phyloP scores from a whole-genome alignment of 2,113 vertebrate species.

The Zosterops borbonicus region DNA sequence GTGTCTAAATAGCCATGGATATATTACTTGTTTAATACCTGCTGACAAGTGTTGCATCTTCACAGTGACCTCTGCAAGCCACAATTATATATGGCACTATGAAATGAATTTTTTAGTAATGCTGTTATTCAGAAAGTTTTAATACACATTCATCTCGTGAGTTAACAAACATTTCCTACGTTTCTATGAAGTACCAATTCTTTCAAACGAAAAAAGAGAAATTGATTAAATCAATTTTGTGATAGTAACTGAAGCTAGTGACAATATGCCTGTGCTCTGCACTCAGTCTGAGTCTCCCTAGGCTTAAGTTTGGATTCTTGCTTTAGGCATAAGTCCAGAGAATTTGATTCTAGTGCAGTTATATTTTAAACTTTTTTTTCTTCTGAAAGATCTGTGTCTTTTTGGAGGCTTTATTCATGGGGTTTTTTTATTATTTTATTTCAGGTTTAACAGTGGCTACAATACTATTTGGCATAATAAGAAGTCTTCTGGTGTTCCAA shows the following conservation, averaged over 20 bases:
- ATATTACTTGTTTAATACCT: conserved; percentile 38
- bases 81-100: neutral
- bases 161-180: neutral
- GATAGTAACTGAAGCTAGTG: neutral
- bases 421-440: neutral
- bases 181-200: neutral
- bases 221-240: neutral
- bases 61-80: conserved; percentile 19
- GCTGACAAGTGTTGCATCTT: conserved; percentile 6
- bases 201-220: neutral
- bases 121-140: neutral
- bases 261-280: neutral
- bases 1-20: neutral
- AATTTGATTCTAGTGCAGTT: neutral
- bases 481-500: conserved; percentile 82
- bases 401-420: neutral
- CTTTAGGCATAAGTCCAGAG: neutral
- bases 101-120: conserved; percentile 22
- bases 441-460: conserved; percentile 84
- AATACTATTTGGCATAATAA: conserved; percentile 81
- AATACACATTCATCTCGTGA: conserved; percentile 7
- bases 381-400: neutral
- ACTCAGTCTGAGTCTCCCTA: neutral
- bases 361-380: neutral
- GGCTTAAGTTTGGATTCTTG: neutral